Conservation (phyloP, 2,888 invertebrate species). For the Nomada lathburiana region DNA sequence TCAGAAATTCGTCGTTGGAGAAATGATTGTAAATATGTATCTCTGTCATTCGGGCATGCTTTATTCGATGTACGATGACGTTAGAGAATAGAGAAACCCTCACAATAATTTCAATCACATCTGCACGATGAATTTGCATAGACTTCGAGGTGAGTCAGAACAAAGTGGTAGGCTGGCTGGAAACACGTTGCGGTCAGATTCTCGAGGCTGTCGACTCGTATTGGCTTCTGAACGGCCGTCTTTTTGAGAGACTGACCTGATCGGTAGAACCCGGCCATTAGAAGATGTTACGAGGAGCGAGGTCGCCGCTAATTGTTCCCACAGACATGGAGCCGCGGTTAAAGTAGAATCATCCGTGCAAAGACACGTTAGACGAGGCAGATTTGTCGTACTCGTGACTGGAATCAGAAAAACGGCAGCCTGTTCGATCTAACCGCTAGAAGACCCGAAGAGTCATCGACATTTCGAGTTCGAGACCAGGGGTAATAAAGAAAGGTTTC, state of each 20-base stretch:
- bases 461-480: conserved; percentile 35
- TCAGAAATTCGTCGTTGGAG: too few species aligned
- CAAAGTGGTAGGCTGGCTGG: conserved; percentile 28
- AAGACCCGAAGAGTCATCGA: conserved; percentile 63
- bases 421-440: conserved; percentile 57
- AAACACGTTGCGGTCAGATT: conserved; percentile 41
- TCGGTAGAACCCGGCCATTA: conserved; percentile 20
- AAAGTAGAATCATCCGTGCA: conserved; percentile 23
- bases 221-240: conserved; percentile 28
- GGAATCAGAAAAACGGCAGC: conserved; percentile 45
- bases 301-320: conserved; percentile 65
- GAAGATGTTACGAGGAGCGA: conserved; percentile 30
- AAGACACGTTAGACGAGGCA: conserved; percentile 21
- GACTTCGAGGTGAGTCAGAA: conserved; percentile 2
- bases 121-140: conserved; percentile 12
- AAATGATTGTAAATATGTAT: too few species aligned
- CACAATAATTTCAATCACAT: conserved; percentile 6
- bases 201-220: conserved; percentile 22
- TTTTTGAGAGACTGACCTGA: conserved; percentile 39
- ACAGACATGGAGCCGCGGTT: conserved; percentile 50
- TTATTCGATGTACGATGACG: too few species aligned
- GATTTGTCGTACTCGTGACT: conserved; percentile 47
- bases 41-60: too few species aligned
- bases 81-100: not conserved
- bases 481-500: conserved; percentile 34